Percentiles rank a stretch among this genome's conserved stretches.
These are phyloP conservation scores for Podabrus alpinus DNA, from an alignment of 2,888 invertebrate genomes.

Conservation along the genomic window DNA sequence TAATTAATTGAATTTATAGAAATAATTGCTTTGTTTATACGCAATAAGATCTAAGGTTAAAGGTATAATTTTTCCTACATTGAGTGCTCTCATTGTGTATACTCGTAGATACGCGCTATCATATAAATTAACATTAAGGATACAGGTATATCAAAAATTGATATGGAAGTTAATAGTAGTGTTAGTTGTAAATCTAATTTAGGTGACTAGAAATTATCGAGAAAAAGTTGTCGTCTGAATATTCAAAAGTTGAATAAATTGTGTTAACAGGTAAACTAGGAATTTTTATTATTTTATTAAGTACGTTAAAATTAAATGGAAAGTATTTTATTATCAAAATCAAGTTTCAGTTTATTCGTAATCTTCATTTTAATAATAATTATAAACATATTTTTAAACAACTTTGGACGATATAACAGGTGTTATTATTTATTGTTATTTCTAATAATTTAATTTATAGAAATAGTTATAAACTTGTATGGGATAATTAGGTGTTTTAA, in stretches of 20 bases:
- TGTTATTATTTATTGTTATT: too few relatives aligned
- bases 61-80: not conserved
- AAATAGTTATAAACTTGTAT: too few relatives aligned
- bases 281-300: not conserved
- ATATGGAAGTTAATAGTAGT: not conserved
- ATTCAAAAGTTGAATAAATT: not conserved
- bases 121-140: not conserved
- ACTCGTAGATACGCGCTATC: not conserved
- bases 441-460: too few relatives aligned
- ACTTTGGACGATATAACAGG: too few relatives aligned
- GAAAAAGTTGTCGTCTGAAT: not conserved
- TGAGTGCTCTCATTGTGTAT: not conserved
- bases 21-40: not conserved
- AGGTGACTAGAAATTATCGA: not conserved
- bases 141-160: not conserved
- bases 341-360: not conserved
- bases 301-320: not conserved
- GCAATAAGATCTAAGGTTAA: not conserved
- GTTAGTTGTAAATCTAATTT: not conserved
- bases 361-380: not conserved
- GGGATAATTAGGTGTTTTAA: not conserved
- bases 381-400: too few relatives aligned
- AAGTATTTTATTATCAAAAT: not conserved
- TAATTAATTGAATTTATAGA: not conserved
- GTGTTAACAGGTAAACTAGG: not conserved